Evolutionary conservation across 2,888 invertebrate genomes (phyloP).

Genomic region (Caenorhabditis doughertyi): DNA sequence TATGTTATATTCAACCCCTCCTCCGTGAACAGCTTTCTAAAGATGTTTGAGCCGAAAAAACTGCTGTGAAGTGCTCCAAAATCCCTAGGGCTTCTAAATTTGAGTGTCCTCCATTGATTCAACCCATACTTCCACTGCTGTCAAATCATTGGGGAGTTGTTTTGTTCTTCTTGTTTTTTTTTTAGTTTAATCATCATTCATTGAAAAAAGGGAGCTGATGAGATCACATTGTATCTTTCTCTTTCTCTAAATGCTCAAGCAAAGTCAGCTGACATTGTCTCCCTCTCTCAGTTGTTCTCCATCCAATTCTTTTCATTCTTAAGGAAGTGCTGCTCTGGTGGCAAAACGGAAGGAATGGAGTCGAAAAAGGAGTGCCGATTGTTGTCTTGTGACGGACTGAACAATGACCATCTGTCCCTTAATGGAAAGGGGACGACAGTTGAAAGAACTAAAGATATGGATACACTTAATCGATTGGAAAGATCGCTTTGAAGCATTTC

Average conservation of each 20-base stretch:
- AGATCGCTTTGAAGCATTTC: background rate
- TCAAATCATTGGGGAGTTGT: slow-evolving; percentile 12
- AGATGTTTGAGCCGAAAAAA: background rate
- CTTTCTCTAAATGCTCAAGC: slow-evolving; percentile 10
- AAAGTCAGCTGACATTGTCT: slow-evolving; percentile 23
- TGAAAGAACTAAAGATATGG: background rate
- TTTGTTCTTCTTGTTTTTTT: slow-evolving; percentile 1
- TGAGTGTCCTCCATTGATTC: background rate
- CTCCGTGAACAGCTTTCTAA: background rate
- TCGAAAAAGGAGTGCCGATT: slow-evolving; percentile 38
- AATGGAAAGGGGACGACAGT: background rate
- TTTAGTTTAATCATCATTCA: slow-evolving; percentile 36
- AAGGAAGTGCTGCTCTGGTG: background rate
- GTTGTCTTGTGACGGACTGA: slow-evolving; percentile 33
- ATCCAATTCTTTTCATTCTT: slow-evolving; percentile 31
- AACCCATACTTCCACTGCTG: too few relatives aligned
- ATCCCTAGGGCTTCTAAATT: background rate
- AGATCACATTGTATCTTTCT: slow-evolving; percentile 33
- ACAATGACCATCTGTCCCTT: slow-evolving; percentile 29
- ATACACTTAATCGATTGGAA: background rate
- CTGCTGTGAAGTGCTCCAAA: slow-evolving; percentile 1
- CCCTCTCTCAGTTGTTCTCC: slow-evolving; percentile 12
- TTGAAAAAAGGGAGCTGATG: slow-evolving; percentile 14
- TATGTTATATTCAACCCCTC: background rate
- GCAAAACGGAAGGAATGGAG: slow-evolving; percentile 18